Evolutionary conservation across 2,113 vertebrate genomes (phyloP).

Genomic region (Tachycineta bicolor): DNA sequence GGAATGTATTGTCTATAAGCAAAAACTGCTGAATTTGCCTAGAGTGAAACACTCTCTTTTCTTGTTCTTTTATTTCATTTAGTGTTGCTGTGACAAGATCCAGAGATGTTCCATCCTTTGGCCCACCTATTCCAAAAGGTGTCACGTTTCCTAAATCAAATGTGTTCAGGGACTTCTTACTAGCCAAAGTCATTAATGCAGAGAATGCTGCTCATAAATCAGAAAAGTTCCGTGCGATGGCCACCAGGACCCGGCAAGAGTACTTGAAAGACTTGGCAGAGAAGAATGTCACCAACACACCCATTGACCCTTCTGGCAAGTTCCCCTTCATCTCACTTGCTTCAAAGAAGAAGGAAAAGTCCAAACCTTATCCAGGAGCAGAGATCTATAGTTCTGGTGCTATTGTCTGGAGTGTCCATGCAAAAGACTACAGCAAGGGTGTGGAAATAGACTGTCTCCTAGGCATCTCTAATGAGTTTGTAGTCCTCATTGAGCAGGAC

Average conservation of each 20-base stretch:
- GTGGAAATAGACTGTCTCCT: slow-evolving; percentile 90
- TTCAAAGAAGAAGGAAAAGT: slow-evolving; percentile 93
- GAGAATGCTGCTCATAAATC: slow-evolving; percentile 97
- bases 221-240: slow-evolving; percentile 95
- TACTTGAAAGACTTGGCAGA: slow-evolving; percentile 94
- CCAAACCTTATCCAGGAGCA: slow-evolving; percentile 87
- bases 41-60: neutral
- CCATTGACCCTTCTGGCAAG: slow-evolving; percentile 91
- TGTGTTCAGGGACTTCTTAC: slow-evolving; percentile 96
- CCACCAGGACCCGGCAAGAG: slow-evolving; percentile 93
- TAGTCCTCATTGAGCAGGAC: slow-evolving; percentile 90
- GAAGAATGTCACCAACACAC: slow-evolving; percentile 93
- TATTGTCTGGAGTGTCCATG: slow-evolving; percentile 88
- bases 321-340: slow-evolving; percentile 95
- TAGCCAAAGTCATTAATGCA: slow-evolving; percentile 95
- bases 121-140: slow-evolving; percentile 92
- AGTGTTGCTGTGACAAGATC: slow-evolving; percentile 95
- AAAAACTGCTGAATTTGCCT: neutral
- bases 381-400: slow-evolving; percentile 91
- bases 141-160: slow-evolving; percentile 96
- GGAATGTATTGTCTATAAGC: neutral
- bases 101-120: slow-evolving; percentile 94
- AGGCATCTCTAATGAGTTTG: slow-evolving; percentile 91
- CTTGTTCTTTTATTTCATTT: neutral
- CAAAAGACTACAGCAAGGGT: slow-evolving; percentile 90